Evolutionary conservation across 64 coral and sea anemone genomes (phyloP).

Genomic region (Stichodactyla helianthus): DNA sequence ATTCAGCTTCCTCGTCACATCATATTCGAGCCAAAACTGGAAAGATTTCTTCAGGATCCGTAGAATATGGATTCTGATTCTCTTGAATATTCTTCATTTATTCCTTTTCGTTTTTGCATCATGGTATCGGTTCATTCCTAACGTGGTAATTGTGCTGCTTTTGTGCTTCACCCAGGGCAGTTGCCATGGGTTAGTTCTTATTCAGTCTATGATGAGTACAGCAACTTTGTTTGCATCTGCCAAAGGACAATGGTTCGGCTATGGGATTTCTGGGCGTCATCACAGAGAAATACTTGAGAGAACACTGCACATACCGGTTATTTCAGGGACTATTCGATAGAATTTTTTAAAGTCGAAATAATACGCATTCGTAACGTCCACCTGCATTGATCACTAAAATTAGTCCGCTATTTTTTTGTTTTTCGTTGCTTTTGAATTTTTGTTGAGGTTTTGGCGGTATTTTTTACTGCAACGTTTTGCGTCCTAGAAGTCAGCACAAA

Average conservation of each 20-base stretch:
- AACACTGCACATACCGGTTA: slow-evolving; percentile 20
- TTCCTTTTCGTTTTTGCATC: not conserved
- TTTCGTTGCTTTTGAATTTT: too few species aligned
- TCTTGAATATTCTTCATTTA: not conserved
- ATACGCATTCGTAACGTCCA: too few species aligned
- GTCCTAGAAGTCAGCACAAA: too few species aligned
- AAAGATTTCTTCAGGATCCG: slow-evolving; percentile 22
- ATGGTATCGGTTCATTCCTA: not conserved
- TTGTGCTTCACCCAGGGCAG: not conserved
- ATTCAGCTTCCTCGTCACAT: not conserved
- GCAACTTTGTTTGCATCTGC: not conserved
- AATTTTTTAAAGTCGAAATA: too few species aligned
- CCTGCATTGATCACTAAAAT: too few species aligned
- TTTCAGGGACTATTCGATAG: too few species aligned
- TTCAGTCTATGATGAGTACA: not conserved
- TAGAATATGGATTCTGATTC: not conserved
- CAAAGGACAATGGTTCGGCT: slow-evolving; percentile 32
- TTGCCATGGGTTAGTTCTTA: not conserved
- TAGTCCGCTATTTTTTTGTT: too few species aligned
- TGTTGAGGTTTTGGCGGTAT: too few species aligned
- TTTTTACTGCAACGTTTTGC: too few species aligned
- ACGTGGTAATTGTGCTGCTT: not conserved
- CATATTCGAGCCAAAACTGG: not conserved
- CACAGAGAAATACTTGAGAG: slow-evolving; percentile 15
- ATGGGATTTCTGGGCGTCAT: slow-evolving; percentile 26